Evolutionary conservation across 2,888 invertebrate genomes (phyloP).

Genomic region (Lycia hirtaria): DNA sequence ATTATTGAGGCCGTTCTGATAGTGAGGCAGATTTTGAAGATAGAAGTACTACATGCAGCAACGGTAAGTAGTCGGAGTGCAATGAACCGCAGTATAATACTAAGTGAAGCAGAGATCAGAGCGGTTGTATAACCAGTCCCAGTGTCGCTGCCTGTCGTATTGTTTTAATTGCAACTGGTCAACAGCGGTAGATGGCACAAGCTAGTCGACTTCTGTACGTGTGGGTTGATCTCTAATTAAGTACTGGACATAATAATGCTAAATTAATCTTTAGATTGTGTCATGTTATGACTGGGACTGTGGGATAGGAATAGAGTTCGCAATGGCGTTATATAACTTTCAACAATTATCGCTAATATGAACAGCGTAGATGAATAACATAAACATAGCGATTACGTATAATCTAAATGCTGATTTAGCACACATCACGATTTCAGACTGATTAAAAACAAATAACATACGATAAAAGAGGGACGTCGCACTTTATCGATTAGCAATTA

Average conservation of each 20-base stretch:
- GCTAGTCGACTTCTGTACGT: not conserved
- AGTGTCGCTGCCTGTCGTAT: conserved; percentile 62
- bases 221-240: conserved; percentile 11
- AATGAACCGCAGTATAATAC: conserved; percentile 62
- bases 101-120: conserved; percentile 62
- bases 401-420: conserved; percentile 14
- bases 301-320: not conserved
- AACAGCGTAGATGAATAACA: not conserved
- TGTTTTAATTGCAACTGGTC: conserved; percentile 54
- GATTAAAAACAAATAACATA: conserved; percentile 10
- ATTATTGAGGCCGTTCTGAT: conserved; percentile 52
- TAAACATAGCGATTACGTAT: conserved; percentile 13
- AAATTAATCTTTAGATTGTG: conserved; percentile 2
- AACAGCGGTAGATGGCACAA: conserved; percentile 19
- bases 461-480: conserved; percentile 4
- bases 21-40: conserved; percentile 41
- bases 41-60: conserved; percentile 28
- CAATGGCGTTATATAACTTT: conserved; percentile 7
- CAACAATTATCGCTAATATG: not conserved
- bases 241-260: conserved; percentile 4
- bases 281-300: not conserved
- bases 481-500: conserved; percentile 6
- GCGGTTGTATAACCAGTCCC: conserved; percentile 67
- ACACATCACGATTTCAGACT: not conserved
- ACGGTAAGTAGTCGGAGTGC: conserved; percentile 47